Evolutionary conservation across 2,797 vertebrate species (phyloP).

Genomic region (Moxostoma hubbsi): DNA sequence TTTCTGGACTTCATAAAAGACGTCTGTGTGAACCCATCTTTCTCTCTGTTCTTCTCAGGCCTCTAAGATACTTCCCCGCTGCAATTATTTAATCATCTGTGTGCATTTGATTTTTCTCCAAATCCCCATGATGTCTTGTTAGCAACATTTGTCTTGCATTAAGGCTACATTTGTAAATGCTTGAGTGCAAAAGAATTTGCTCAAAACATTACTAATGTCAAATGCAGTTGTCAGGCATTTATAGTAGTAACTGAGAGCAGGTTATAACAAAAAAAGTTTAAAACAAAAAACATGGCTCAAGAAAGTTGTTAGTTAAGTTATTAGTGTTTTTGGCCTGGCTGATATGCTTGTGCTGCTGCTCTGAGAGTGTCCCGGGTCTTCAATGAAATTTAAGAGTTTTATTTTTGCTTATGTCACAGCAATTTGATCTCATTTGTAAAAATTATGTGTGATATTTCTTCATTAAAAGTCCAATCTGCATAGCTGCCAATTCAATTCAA

Average conservation of each 20-base stretch:
- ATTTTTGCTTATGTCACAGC: neutral
- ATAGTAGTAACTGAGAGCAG: conserved; percentile 69
- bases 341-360: conserved; percentile 30
- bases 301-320: conserved; percentile 52
- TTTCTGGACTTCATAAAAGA: conserved; percentile 17
- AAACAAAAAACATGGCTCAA: conserved; percentile 34
- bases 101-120: conserved; percentile 62
- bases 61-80: conserved; percentile 56
- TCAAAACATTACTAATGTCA: conserved; percentile 66
- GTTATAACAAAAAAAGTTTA: conserved; percentile 49
- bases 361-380: conserved; percentile 25
- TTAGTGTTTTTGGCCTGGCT: conserved; percentile 39
- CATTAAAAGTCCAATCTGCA: neutral
- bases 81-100: conserved; percentile 69
- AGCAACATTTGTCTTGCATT: conserved; percentile 75
- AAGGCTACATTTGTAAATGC: conserved; percentile 60
- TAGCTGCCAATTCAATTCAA: neutral
- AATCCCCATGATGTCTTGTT: conserved; percentile 68
- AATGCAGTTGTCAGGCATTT: conserved; percentile 70
- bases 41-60: conserved; percentile 49
- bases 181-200: conserved; percentile 58
- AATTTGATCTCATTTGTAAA: neutral
- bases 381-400: conserved; percentile 14
- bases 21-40: conserved; percentile 45
- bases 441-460: neutral